Percentiles rank a stretch among this genome's conserved stretches.
These are phyloP conservation scores for Sterna hirundo DNA, from an alignment of 2,113 vertebrate genomes.

Conservation along the genomic window DNA sequence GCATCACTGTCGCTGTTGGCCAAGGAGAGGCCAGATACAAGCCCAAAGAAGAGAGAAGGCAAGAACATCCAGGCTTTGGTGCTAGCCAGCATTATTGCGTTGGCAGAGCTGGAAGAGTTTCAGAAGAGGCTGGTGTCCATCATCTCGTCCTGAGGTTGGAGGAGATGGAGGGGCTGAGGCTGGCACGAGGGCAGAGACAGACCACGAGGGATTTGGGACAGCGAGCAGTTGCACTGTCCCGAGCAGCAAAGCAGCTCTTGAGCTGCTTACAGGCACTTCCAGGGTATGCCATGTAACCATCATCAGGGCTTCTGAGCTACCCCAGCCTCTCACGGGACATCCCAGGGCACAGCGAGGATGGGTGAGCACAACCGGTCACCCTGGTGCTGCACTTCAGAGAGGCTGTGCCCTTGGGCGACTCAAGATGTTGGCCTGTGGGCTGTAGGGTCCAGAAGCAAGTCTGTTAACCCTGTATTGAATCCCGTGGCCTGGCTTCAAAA, in stretches of 20 bases:
- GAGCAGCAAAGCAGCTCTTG: neutral
- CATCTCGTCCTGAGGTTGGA: neutral
- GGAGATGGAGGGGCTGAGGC: neutral
- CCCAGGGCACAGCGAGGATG: neutral
- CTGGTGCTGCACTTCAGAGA: neutral
- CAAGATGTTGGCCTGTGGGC: neutral
- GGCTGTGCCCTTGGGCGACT: neutral
- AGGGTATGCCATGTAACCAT: neutral
- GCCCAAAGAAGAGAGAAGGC: neutral
- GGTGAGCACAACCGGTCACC: neutral
- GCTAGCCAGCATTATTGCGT: neutral
- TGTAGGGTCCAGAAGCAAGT: neutral
- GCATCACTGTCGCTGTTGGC: fast-evolving
- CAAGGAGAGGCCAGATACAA: neutral
- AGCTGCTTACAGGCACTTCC: neutral
- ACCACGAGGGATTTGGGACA: neutral
- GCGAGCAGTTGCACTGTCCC: neutral
- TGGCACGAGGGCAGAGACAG: neutral
- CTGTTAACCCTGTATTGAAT: neutral
- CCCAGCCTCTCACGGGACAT: neutral
- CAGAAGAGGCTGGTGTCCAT: neutral
- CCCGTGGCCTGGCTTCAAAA: neutral
- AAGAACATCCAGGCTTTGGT: neutral
- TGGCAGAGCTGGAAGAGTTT: neutral
- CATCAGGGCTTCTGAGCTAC: neutral